These are phyloP conservation scores for Pelodytes ibericus DNA, from an alignment of 2,797 vertebrate genomes.

Conservation along the genomic window DNA sequence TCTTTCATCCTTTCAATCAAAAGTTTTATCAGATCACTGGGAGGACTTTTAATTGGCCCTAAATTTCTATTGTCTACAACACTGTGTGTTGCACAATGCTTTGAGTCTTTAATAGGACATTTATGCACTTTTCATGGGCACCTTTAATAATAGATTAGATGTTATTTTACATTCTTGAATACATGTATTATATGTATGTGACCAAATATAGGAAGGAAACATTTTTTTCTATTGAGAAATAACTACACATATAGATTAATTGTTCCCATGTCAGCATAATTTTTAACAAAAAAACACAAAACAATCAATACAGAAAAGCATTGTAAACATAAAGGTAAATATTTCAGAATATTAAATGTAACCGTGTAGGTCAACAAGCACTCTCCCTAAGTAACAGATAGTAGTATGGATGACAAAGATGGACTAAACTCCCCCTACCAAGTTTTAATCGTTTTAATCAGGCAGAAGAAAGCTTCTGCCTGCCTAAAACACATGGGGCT, in stretches of 20 bases:
- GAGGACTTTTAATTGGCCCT: conserved; percentile 93
- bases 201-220: conserved; percentile 80
- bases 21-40: conserved; percentile 98
- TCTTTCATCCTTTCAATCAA: conserved; percentile 97
- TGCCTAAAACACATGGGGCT: too few relatives aligned
- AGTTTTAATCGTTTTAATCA: too few relatives aligned
- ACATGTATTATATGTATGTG: conserved; percentile 76
- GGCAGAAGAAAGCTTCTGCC: too few relatives aligned
- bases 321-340: too few relatives aligned
- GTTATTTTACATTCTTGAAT: conserved; percentile 68
- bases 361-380: too few relatives aligned
- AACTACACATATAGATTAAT: conserved; percentile 48
- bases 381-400: too few relatives aligned
- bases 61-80: conserved; percentile 67
- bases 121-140: conserved; percentile 83
- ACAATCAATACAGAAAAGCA: too few relatives aligned
- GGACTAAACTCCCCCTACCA: too few relatives aligned
- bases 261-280: background rate
- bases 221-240: conserved; percentile 70
- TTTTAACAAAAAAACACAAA: too few relatives aligned
- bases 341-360: too few relatives aligned
- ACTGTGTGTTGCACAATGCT: conserved; percentile 70
- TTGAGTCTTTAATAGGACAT: conserved; percentile 68
- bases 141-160: conserved; percentile 59
- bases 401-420: too few relatives aligned